Evolutionary conservation across 2,888 invertebrate species (phyloP).

Genomic region (Acholoe squamosa): DNA sequence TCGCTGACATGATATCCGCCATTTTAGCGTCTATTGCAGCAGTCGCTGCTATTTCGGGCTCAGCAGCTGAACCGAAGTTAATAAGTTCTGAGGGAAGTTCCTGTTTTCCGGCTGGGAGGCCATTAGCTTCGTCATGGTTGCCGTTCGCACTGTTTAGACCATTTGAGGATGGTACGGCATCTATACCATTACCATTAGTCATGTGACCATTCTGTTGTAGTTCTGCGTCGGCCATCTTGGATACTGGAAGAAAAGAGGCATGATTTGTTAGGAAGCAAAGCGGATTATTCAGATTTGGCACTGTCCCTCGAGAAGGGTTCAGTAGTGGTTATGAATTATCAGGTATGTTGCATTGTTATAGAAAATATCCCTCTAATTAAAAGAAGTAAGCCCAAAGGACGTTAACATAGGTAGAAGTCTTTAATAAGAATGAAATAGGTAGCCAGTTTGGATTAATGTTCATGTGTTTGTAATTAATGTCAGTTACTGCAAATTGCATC

Average conservation of each 20-base stretch:
- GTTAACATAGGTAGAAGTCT: too few relatives aligned
- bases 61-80: constrained; percentile 10
- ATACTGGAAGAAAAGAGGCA: constrained; percentile 1
- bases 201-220: constrained; percentile 54
- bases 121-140: neutral
- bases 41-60: neutral
- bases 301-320: neutral
- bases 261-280: constrained; percentile 15
- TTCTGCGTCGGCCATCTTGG: constrained; percentile 47
- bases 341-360: too few relatives aligned
- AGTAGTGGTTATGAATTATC: too few relatives aligned
- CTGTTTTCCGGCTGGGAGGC: neutral
- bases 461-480: too few relatives aligned
- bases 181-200: neutral
- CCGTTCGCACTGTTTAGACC: neutral
- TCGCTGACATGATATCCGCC: constrained; percentile 31
- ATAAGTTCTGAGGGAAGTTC: neutral
- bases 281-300: neutral
- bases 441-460: too few relatives aligned
- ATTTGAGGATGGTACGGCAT: neutral
- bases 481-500: too few relatives aligned
- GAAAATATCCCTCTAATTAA: too few relatives aligned
- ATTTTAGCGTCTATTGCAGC: too few relatives aligned
- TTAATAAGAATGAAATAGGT: too few relatives aligned
- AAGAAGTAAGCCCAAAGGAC: too few relatives aligned